Evolutionary conservation across 2,113 vertebrate species (phyloP).

Genomic region (Oenanthe melanoleuca): DNA sequence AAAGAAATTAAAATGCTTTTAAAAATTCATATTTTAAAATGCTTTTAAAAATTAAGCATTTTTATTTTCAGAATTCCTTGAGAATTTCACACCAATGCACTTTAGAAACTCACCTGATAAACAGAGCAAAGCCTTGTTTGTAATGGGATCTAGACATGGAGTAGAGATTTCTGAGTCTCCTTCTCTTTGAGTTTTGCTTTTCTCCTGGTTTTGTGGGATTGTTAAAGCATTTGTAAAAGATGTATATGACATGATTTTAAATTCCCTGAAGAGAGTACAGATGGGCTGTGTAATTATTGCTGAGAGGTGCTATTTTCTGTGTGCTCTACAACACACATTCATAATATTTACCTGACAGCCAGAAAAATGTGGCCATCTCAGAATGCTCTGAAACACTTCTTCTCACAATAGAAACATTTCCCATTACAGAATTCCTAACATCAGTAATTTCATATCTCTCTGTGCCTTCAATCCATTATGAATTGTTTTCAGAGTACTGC

Average conservation of each 20-base stretch:
- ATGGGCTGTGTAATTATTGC: conserved; percentile 66
- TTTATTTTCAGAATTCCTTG: neutral
- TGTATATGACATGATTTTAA: conserved; percentile 52
- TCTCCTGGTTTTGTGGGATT: neutral
- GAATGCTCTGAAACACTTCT: conserved; percentile 25
- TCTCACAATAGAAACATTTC: neutral
- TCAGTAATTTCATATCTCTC: neutral
- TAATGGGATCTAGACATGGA: neutral
- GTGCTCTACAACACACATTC: conserved; percentile 35
- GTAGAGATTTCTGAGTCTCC: neutral
- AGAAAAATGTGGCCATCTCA: conserved; percentile 58
- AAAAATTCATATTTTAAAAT: neutral
- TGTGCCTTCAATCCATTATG: neutral
- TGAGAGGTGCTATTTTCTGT: conserved; percentile 68
- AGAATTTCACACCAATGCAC: neutral
- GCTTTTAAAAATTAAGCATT: neutral
- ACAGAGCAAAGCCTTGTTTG: neutral
- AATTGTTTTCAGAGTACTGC: neutral
- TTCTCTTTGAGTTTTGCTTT: neutral
- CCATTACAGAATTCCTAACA: neutral
- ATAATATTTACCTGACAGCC: conserved; percentile 62
- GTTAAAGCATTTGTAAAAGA: conserved; percentile 23
- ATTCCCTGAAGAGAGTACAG: conserved; percentile 59
- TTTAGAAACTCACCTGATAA: neutral
- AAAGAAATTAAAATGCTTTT: neutral